phyloP scores from a whole-genome alignment of 2,113 vertebrate genomes.

The Prinia subflava region DNA sequence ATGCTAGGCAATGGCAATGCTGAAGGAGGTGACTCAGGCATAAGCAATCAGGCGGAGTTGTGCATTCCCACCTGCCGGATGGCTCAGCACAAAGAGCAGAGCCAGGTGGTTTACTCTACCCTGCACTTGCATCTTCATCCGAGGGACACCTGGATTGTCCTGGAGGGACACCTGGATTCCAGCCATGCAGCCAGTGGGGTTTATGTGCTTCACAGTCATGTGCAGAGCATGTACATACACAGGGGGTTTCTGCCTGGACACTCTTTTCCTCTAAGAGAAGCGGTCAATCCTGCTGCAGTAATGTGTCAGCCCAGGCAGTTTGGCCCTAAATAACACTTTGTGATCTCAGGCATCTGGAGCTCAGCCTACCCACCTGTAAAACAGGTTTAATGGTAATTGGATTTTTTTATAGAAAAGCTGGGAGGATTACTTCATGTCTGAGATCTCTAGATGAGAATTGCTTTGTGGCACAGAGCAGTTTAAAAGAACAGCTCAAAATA shows the following conservation, averaged over 20 bases:
- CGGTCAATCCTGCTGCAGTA: not conserved
- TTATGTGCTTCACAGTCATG: not conserved
- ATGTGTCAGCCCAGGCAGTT: not conserved
- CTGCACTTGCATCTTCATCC: fast-evolving
- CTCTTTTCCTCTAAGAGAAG: not conserved
- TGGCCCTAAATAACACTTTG: not conserved
- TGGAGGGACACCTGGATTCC: not conserved
- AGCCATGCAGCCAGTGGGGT: not conserved
- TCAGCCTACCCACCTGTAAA: slow-evolving; percentile 12
- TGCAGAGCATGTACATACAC: not conserved
- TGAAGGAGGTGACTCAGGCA: slow-evolving; percentile 36
- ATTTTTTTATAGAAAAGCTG: not conserved
- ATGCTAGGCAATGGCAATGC: not conserved
- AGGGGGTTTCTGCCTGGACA: not conserved
- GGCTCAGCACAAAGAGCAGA: not conserved
- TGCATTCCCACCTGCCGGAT: not conserved
- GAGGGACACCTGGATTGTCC: not conserved
- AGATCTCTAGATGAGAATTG: not conserved
- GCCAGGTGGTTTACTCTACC: fast-evolving
- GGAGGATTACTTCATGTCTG: slow-evolving; percentile 20
- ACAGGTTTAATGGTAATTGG: not conserved
- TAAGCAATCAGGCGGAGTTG: not conserved
- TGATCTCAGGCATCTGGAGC: not conserved
- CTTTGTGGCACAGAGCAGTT: not conserved
- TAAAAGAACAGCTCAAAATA: not conserved